Percentiles rank a stretch among this genome's conserved stretches.
phyloP scores from a whole-genome alignment of 2,888 invertebrate species.

The Glaucopsyche alexis region DNA sequence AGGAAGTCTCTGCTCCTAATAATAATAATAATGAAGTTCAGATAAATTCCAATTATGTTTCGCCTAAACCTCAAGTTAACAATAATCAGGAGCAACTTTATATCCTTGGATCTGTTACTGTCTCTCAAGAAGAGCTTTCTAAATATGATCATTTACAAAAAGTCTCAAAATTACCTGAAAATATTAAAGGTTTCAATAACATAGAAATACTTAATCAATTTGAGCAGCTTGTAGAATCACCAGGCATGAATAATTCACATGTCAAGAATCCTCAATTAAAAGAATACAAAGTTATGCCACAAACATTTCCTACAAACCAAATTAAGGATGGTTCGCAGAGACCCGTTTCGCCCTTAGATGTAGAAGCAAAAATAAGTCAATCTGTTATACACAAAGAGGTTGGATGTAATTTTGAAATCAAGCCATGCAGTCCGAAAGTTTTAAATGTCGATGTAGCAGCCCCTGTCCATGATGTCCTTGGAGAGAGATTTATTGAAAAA shows the following conservation, averaged over 20 bases:
- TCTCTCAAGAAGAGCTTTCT: slow-evolving; percentile 69
- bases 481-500: slow-evolving; percentile 69
- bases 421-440: slow-evolving; percentile 76
- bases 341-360: slow-evolving; percentile 71
- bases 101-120: slow-evolving; percentile 72
- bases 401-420: slow-evolving; percentile 77
- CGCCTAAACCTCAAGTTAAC: slow-evolving; percentile 47
- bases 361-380: slow-evolving; percentile 77
- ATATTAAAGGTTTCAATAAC: slow-evolving; percentile 74
- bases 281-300: slow-evolving; percentile 36
- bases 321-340: slow-evolving; percentile 45
- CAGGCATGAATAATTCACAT: slow-evolving; percentile 51
- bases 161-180: slow-evolving; percentile 74
- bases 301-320: slow-evolving; percentile 33
- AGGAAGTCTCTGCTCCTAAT: slow-evolving; percentile 57
- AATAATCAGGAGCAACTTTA: slow-evolving; percentile 69
- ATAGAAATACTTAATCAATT: slow-evolving; percentile 71
- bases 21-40: slow-evolving; percentile 56
- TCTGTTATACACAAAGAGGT: slow-evolving; percentile 78
- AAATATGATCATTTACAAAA: slow-evolving; percentile 78
- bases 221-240: slow-evolving; percentile 71
- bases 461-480: slow-evolving; percentile 61
- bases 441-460: slow-evolving; percentile 69
- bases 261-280: slow-evolving; percentile 43
- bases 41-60: slow-evolving; percentile 45